Conservation (phyloP, 2,797 vertebrate genomes). For the Schizopygopsis pylzovi region DNA sequence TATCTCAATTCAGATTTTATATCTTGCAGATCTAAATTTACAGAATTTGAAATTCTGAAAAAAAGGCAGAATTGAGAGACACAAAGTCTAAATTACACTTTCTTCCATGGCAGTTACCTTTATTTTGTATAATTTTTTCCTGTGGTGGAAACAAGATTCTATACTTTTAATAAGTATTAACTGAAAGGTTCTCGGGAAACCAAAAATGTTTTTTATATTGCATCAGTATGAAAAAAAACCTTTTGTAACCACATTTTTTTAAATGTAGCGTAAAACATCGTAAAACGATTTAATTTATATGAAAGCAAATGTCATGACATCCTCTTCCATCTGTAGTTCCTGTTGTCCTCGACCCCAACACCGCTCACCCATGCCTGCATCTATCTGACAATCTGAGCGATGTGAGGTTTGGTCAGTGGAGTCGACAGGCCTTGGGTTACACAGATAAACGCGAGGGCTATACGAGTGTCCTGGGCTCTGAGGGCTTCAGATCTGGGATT, state of each 20-base stretch:
- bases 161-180: background rate
- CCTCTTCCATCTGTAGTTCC: constrained; percentile 31
- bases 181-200: background rate
- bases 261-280: background rate
- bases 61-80: no score
- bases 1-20: no score
- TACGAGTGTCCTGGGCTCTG: constrained; percentile 64
- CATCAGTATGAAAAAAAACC: background rate
- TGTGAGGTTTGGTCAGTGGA: constrained; percentile 35
- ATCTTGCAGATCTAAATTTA: background rate
- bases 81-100: background rate
- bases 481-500: constrained; percentile 56
- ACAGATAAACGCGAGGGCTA: constrained; percentile 39
- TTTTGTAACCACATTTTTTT: no score
- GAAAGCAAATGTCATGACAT: background rate
- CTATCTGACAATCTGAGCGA: constrained; percentile 60
- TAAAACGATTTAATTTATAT: background rate
- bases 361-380: constrained; percentile 65
- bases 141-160: background rate
- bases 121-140: no score
- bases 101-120: background rate
- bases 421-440: background rate
- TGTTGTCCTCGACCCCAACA: constrained; percentile 63
- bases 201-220: background rate
- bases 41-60: no score